Base-by-base conservation (phyloP, 2,888 invertebrate genomes). In the Tenthredo livida region DNA sequence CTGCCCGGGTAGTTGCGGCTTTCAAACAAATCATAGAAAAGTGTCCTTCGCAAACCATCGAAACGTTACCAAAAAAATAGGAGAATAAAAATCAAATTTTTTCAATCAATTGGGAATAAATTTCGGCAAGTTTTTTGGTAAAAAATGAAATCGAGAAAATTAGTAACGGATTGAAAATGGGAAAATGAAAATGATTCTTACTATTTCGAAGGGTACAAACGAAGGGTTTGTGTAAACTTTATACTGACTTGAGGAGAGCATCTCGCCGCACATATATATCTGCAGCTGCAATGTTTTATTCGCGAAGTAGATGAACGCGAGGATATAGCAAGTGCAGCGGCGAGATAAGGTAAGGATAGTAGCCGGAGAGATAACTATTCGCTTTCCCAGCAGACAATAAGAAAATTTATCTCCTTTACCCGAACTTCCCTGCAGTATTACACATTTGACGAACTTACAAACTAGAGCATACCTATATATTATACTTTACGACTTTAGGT, bases 371-470 rank as follows among this genome's bases (percentile, higher is more conserved):
- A 72, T 72, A 43, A 75, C 75, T 75, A 43, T 47, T 47, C 75
- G 15, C 47, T 75, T 75, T 43, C 47, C 25, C 17, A 50, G 47
- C 75, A 43, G 47, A 75, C 43, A 43, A 15, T 47, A 15, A 47
- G 25, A 43, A 47, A 75, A 25, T 37, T 75, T 29, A 25, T 75
- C 21, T 75, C 47, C 47, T 29, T 50, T 25, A 12, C 12, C 21
- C 25, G 12, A 75, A 47, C 75, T 75, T 47, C 29, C n/a, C n/a
- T n/a, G 12, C 25, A 12, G 47, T 1, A n/a, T 75, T 47, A 47
- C 75, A 75, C 75, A 25, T 75, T 75, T 75, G 43, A 75, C 75
- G 75, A 50, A 50, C 25, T 75, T 43, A n/a, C 21, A 47, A 47
- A 75, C 47, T 9, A 47, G 75, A 47, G 75, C 75, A 12, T 43